Conservation (phyloP, 2,888 invertebrate genomes). For the Nomada hirtipes region DNA sequence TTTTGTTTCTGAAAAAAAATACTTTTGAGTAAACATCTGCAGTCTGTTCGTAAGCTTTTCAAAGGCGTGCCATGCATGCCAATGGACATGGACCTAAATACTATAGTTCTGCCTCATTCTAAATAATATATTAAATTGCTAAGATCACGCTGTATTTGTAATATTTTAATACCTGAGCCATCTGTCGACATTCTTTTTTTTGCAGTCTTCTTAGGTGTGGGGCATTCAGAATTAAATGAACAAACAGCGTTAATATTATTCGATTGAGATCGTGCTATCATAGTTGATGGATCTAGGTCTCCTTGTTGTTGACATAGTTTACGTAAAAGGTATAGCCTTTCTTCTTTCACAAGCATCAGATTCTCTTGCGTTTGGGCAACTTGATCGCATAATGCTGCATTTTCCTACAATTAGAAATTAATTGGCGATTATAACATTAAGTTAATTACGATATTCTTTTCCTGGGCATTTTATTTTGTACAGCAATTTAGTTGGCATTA, state of each 20-base stretch:
- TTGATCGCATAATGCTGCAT: constrained; percentile 95
- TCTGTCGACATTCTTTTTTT: constrained; percentile 78
- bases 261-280: constrained; percentile 74
- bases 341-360: constrained; percentile 92
- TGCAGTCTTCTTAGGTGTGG: constrained; percentile 77
- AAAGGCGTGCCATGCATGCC: no score
- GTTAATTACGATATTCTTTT: neutral
- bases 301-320: constrained; percentile 89
- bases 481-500: neutral
- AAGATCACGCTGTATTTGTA: no score
- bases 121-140: neutral
- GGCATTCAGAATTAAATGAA: constrained; percentile 71
- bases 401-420: constrained; percentile 87
- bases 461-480: neutral
- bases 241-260: constrained; percentile 71
- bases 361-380: constrained; percentile 93
- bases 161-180: constrained; percentile 70
- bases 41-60: no score
- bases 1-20: constrained; percentile 72
- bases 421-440: neutral
- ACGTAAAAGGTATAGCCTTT: constrained; percentile 91
- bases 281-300: constrained; percentile 76
- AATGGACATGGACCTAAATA: no score
- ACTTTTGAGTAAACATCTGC: neutral
- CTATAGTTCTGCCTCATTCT: neutral